Conservation (phyloP, 2,113 vertebrate species). For the Callipepla squamata region DNA sequence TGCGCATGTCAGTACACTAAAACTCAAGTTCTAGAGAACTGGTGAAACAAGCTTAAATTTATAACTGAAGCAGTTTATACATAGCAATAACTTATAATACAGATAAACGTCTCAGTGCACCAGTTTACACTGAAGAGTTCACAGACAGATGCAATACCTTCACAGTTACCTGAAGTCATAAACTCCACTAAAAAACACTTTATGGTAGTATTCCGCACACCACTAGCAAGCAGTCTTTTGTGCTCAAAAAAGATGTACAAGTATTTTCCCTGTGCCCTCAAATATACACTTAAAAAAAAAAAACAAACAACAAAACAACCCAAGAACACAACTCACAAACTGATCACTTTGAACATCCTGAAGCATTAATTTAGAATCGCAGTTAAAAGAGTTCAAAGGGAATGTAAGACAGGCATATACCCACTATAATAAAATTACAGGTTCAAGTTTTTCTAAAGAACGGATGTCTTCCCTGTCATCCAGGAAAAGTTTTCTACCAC, state of each 20-base stretch:
- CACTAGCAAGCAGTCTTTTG: constrained; percentile 56
- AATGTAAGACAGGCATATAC: background rate
- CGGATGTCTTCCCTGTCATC: background rate
- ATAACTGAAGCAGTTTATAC: constrained; percentile 58
- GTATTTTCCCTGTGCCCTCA: background rate
- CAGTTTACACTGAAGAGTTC: constrained; percentile 63
- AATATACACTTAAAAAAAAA: background rate
- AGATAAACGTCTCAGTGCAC: constrained; percentile 37
- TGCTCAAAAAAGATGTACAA: constrained; percentile 32
- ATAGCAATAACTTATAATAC: constrained; percentile 38
- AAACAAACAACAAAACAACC: background rate
- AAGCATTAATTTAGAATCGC: background rate
- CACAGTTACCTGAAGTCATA: constrained; percentile 78
- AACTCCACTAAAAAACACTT: constrained; percentile 67
- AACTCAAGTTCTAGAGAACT: constrained; percentile 64
- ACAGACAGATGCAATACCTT: constrained; percentile 71
- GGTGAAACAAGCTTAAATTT: constrained; percentile 60
- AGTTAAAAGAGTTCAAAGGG: background rate
- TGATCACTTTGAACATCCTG: constrained; percentile 14
- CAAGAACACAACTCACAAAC: background rate
- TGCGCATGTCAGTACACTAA: constrained; percentile 44
- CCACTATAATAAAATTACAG: background rate
- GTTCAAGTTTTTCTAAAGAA: background rate
- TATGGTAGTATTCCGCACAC: constrained; percentile 54
- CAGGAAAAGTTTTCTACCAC: background rate